Evolutionary conservation across 2,113 vertebrate species (phyloP).

Genomic region (Rhynchopsitta pachyrhyncha): DNA sequence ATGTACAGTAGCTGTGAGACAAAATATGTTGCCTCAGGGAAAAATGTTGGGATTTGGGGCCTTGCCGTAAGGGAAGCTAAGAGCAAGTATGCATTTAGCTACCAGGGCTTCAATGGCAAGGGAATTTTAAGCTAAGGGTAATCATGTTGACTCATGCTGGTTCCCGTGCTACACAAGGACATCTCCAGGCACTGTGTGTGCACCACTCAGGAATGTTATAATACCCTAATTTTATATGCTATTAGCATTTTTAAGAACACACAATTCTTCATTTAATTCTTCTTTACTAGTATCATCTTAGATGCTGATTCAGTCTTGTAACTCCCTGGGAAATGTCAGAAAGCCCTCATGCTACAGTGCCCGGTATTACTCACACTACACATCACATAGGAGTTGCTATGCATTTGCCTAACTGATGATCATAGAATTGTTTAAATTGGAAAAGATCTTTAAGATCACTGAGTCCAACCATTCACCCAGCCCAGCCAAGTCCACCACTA

Average conservation of each 20-base stretch:
- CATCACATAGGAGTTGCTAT: not conserved
- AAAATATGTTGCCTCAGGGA: not conserved
- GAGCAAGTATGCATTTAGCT: not conserved
- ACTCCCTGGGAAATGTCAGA: not conserved
- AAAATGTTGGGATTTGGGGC: not conserved
- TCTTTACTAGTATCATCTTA: not conserved
- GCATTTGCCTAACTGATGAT: not conserved
- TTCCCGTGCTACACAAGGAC: not conserved
- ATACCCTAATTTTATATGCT: not conserved
- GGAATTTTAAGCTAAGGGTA: not conserved
- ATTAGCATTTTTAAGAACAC: not conserved
- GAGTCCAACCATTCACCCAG: not conserved
- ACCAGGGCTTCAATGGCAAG: not conserved
- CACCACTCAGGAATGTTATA: not conserved
- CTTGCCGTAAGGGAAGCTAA: not conserved
- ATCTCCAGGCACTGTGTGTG: accelerated
- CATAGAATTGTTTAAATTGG: not conserved
- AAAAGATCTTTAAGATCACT: not conserved
- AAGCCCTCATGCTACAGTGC: not conserved
- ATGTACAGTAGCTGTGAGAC: not conserved
- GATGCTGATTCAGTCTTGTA: not conserved
- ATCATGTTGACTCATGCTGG: not conserved
- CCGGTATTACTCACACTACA: not conserved
- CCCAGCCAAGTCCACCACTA: not conserved
- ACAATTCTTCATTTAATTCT: not conserved